Evolutionary conservation across 2,797 vertebrate genomes (phyloP), one percentile per base, ranked within the genome.

Genomic region (Sebastes iracundus): DNA sequence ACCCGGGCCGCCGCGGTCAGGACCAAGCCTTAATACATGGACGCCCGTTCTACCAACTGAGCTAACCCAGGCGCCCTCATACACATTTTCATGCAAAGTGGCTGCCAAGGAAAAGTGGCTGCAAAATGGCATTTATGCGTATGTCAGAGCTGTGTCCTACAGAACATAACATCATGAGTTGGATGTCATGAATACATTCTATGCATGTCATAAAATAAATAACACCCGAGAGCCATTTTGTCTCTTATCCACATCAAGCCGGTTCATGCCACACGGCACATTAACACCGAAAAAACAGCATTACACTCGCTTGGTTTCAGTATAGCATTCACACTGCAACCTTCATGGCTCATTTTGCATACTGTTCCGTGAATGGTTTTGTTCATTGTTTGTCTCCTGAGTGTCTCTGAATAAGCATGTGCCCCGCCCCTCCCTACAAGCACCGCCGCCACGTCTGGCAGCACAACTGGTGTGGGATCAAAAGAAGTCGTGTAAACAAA

Each of bases 401-500:
- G 75, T 72, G 35, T 85, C 69, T 75, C 66, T 87, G 80, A 90
- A 88, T 75, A 72, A 86, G 79, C 69, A 35, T 18, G 67, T 63
- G 87, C 86, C 83, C 81, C 87, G 35, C 92, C 92, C 88, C 82
- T 79, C 66, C 64, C 80, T 23, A 20, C 73, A 33, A 78, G 78
- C 83, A n/a, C 35, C 59, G 10, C 62, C 60, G 28, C 83, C 65
- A 55, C 42, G 72, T 59, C 84, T 87, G 74, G 63, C 56, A 61
- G 70, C 75, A 73, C 82, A 79, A 86, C 81, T 69, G 85, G 66
- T 81, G 81, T 16, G 53, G 69, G 85, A 90, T 90, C 87, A 91
- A 85, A 88, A 79, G 85, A 60, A 73, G 74, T 74, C 69, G 53
- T 67, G 90, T 92, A 93, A 95, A 94, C 92, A 92, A 84, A 65